These are phyloP conservation scores for Entomobrya multifasciata DNA, from an alignment of 2,888 invertebrate genomes.

Conservation along the genomic window DNA sequence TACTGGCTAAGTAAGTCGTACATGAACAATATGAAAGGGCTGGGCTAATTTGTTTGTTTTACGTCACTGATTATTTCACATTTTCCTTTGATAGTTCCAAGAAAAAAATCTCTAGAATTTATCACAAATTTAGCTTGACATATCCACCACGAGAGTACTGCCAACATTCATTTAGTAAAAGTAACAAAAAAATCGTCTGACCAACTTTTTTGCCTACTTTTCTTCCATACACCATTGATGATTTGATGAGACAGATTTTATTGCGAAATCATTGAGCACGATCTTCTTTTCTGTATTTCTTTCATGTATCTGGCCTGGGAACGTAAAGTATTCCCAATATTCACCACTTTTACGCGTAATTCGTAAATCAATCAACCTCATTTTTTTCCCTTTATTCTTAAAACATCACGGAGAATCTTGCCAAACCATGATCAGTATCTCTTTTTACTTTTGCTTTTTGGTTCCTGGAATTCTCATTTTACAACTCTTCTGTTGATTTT, in stretches of 20 bases:
- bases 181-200: neutral
- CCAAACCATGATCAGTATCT: too few relatives aligned
- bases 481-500: neutral
- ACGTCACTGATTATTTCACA: neutral
- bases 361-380: constrained; percentile 34
- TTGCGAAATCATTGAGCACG: constrained; percentile 35
- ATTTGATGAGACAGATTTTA: constrained; percentile 36
- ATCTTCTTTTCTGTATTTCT: neutral
- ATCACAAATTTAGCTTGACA: neutral
- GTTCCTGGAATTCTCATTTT: constrained; percentile 27
- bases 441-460: neutral
- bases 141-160: neutral
- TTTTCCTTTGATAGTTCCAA: neutral
- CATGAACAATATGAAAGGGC: neutral
- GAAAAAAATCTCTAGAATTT: neutral
- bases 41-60: neutral
- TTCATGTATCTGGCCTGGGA: neutral
- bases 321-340: neutral
- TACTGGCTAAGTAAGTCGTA: too few relatives aligned
- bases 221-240: neutral
- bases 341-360: neutral
- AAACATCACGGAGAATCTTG: neutral
- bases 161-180: neutral
- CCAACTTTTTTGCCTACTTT: neutral
- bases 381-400: neutral